A percentile compares a stretch with the other conserved stretches of the same genome.
Conservation (phyloP, 1,140 invertebrate genomes). For the Zaprionus ornatus region DNA sequence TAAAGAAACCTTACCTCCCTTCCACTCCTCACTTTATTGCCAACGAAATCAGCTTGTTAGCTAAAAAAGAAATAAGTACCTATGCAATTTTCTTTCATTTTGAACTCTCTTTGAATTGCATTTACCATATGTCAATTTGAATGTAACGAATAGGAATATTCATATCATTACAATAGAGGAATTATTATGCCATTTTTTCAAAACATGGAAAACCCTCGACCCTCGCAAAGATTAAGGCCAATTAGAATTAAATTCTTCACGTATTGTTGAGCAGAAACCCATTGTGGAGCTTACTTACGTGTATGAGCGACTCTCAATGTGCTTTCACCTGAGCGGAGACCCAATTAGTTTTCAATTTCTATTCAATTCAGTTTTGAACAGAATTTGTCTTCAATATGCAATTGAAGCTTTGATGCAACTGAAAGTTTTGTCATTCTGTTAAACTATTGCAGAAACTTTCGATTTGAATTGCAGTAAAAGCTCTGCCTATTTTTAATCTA, state of each 20-base stretch:
- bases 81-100: neutral
- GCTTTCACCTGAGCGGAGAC: neutral
- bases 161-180: neutral
- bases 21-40: neutral
- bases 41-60: neutral
- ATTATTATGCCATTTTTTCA: neutral
- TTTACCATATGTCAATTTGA: neutral
- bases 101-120: neutral
- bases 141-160: neutral
- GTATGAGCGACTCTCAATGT: neutral
- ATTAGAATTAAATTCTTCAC: neutral
- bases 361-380: neutral
- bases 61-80: neutral
- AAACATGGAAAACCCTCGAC: neutral
- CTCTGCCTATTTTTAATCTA: neutral
- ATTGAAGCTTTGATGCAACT: neutral
- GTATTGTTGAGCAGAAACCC: neutral
- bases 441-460: neutral
- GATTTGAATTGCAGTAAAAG: conserved; percentile 14
- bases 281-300: neutral
- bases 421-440: neutral
- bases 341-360: neutral
- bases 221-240: neutral
- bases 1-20: neutral
- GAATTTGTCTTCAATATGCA: neutral